These are phyloP conservation scores for Papilio aristodemus DNA, from an alignment of 1,140 invertebrate genomes.

Conservation along the genomic window DNA sequence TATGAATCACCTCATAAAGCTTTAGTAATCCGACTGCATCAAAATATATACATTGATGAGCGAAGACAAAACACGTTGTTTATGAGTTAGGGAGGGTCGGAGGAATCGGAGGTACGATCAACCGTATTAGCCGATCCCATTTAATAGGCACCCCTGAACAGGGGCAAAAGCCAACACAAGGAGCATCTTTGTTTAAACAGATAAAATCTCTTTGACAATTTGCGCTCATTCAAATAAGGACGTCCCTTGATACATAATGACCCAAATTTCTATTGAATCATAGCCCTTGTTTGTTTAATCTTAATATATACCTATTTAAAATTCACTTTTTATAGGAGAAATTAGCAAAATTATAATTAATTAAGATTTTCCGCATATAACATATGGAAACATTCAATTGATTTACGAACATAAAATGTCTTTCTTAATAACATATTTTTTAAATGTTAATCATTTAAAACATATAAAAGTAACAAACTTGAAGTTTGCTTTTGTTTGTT, in stretches of 20 bases:
- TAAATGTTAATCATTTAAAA: no score
- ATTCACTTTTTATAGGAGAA: background rate
- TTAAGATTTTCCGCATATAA: no score
- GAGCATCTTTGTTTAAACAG: conserved; percentile 74
- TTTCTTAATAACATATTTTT: no score
- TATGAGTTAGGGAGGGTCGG: conserved; percentile 63
- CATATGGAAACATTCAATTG: no score
- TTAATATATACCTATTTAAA: conserved; percentile 8
- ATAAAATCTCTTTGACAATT: conserved; percentile 80
- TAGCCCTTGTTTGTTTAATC: conserved; percentile 48
- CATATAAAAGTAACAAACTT: no score
- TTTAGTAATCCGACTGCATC: conserved; percentile 10
- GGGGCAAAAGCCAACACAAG: conserved; percentile 72
- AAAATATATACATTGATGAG: conserved; percentile 27
- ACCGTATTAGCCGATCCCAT: conserved; percentile 73
- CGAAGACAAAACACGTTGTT: conserved; percentile 54
- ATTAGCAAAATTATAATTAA: no score
- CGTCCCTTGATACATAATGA: conserved; percentile 67
- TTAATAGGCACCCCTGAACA: conserved; percentile 62
- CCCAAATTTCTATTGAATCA: conserved; percentile 66
- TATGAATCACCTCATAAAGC: conserved; percentile 4
- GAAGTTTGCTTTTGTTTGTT: no score
- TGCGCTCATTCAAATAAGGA: conserved; percentile 77
- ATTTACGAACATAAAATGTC: no score
- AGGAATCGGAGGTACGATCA: conserved; percentile 66